phyloP scores from a whole-genome alignment of 2,797 vertebrate genomes.

The Sebastes minor region DNA sequence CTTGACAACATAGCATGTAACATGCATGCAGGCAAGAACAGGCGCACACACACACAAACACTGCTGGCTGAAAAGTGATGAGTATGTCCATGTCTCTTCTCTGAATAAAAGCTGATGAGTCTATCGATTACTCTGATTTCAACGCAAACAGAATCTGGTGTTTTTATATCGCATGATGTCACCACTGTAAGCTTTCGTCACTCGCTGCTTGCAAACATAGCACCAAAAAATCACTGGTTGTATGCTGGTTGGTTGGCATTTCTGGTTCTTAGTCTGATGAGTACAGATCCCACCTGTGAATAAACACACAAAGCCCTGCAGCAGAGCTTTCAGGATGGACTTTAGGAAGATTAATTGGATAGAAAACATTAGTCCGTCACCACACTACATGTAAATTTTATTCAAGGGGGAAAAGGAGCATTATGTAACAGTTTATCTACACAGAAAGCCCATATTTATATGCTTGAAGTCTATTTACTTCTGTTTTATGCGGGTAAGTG shows the following conservation, averaged over 20 bases:
- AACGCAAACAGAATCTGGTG: not conserved
- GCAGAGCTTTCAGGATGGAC: not conserved
- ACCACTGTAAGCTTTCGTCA: not conserved
- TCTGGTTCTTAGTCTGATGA: not conserved
- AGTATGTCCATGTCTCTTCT: constrained; percentile 73
- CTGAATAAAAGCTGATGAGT: constrained; percentile 66
- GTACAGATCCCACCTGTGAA: not conserved
- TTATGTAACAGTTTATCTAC: no score
- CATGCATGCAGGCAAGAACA: constrained; percentile 80
- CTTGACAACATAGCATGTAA: not conserved
- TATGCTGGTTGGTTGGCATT: not conserved
- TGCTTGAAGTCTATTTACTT: no score
- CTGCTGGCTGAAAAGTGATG: constrained; percentile 57
- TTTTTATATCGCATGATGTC: not conserved
- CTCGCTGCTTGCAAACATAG: not conserved
- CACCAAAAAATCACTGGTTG: not conserved
- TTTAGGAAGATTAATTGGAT: no score
- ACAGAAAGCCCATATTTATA: no score
- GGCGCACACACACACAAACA: not conserved
- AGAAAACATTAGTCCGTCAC: no score
- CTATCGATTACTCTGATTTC: constrained; percentile 46
- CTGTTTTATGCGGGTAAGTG: no score
- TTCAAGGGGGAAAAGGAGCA: no score
- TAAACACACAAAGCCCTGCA: not conserved
- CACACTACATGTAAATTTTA: no score